Evolutionary conservation across 2,888 invertebrate species (phyloP).

Genomic region (Lymantria dispar): DNA sequence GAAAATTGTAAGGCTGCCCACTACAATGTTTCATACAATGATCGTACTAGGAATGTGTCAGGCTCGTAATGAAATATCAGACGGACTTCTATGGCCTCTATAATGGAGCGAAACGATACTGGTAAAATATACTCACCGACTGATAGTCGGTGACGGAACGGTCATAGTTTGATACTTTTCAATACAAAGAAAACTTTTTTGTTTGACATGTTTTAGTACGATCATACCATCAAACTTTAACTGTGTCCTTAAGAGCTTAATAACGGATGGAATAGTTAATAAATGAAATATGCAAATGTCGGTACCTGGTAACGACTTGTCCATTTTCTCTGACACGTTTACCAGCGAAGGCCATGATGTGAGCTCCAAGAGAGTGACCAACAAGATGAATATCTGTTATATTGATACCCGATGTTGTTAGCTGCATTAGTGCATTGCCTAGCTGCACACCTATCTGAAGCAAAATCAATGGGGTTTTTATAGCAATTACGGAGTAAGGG

Average conservation of each 20-base stretch:
- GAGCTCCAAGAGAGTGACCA: slow-evolving; percentile 74
- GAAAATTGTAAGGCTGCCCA: no score
- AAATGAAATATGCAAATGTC: neutral
- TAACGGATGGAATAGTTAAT: neutral
- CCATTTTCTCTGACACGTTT: slow-evolving; percentile 47
- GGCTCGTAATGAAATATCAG: no score
- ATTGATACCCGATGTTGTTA: slow-evolving; percentile 54
- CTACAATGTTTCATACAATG: no score
- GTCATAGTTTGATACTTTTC: no score
- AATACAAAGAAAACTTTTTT: no score
- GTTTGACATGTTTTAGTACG: neutral
- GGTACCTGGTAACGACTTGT: slow-evolving; percentile 55
- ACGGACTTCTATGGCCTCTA: no score
- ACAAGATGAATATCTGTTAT: slow-evolving; percentile 59
- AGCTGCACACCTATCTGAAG: slow-evolving; percentile 52
- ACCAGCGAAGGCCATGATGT: slow-evolving; percentile 67
- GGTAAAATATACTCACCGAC: no score
- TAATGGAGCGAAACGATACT: no score
- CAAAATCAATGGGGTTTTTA: neutral
- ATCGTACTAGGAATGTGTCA: no score
- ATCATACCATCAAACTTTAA: no score
- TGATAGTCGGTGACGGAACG: no score
- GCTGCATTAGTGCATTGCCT: slow-evolving; percentile 49
- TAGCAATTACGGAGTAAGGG: no score
- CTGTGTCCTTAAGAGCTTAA: neutral